phyloP scores from a whole-genome alignment of 2,797 vertebrate species.

The Rousettus madagascariensis region DNA sequence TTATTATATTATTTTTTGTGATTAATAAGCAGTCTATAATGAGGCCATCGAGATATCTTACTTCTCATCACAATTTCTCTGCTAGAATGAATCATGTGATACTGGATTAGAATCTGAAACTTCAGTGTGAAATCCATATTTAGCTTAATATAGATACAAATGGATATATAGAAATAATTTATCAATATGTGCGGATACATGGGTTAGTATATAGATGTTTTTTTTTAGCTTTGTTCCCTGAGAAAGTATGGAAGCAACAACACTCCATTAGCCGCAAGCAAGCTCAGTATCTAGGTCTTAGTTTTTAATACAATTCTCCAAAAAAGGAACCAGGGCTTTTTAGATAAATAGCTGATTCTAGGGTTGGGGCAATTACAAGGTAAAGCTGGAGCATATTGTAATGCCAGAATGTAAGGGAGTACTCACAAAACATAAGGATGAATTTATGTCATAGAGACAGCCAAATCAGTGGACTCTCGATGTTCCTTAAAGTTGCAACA shows the following conservation, averaged over 20 bases:
- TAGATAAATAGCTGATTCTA: background rate
- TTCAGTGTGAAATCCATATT: background rate
- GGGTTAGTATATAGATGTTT: background rate
- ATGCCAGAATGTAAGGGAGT: background rate
- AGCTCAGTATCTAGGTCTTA: background rate
- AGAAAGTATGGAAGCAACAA: background rate
- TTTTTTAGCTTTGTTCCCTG: background rate
- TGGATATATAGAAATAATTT: background rate
- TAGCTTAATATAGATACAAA: background rate
- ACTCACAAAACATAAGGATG: background rate
- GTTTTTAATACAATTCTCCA: background rate
- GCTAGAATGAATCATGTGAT: background rate
- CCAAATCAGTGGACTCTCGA: background rate
- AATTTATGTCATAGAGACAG: background rate
- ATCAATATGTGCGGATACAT: background rate
- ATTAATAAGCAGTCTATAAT: background rate
- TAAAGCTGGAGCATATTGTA: background rate
- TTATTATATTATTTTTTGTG: background rate
- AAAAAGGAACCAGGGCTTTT: background rate
- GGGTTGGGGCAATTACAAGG: background rate
- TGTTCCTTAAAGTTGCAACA: background rate
- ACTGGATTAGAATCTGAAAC: background rate
- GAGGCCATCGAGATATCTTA: background rate
- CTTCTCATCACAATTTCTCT: background rate
- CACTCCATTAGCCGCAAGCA: background rate